phyloP scores from a whole-genome alignment of 2,113 vertebrate genomes.

The Corythornis vintsioides region DNA sequence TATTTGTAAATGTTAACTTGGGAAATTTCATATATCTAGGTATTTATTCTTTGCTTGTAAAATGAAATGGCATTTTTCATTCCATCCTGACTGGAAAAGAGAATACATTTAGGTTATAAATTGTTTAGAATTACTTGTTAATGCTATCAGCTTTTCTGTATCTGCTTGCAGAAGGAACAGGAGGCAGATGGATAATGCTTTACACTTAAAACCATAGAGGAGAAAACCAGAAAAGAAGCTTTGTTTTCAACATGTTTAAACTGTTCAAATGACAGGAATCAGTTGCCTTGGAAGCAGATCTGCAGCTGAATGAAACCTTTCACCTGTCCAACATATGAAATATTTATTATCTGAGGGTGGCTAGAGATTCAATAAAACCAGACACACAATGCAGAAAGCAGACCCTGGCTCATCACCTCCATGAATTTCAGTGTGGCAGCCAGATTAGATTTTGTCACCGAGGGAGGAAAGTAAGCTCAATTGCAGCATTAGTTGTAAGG shows the following conservation, averaged over 20 bases:
- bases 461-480: background rate
- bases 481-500: background rate
- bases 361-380: slow-evolving; percentile 47
- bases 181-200: background rate
- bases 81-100: slow-evolving; percentile 24
- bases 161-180: slow-evolving; percentile 24
- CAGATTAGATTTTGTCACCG: slow-evolving; percentile 36
- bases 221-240: slow-evolving; percentile 19
- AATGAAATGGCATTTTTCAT: slow-evolving; percentile 46
- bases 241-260: slow-evolving; percentile 49
- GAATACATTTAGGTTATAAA: slow-evolving; percentile 38
- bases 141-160: slow-evolving; percentile 4
- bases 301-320: slow-evolving; percentile 55
- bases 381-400: background rate
- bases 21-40: background rate
- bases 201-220: background rate
- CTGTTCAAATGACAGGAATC: slow-evolving; percentile 15
- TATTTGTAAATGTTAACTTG: background rate
- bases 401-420: background rate
- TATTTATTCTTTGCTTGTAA: slow-evolving; percentile 38
- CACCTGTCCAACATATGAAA: slow-evolving; percentile 58
- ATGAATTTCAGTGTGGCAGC: slow-evolving; percentile 13
- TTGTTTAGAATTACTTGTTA: slow-evolving; percentile 48
- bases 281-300: slow-evolving; percentile 57
- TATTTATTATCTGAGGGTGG: slow-evolving; percentile 55